phyloP scores from a whole-genome alignment of 1,140 invertebrate species.

The Gonioctena quinquepunctata region DNA sequence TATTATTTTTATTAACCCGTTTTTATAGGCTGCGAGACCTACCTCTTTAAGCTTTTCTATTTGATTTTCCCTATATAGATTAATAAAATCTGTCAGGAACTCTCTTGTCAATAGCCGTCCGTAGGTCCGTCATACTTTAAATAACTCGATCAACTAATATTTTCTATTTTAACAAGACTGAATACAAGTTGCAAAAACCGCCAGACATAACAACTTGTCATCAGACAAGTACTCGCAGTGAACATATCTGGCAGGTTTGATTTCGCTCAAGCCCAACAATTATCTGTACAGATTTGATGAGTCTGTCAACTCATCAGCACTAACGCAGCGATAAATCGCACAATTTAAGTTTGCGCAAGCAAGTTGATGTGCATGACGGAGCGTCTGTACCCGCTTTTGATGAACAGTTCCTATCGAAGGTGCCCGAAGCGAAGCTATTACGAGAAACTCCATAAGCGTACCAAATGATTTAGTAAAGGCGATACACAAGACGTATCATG shows the following conservation, averaged over 20 bases:
- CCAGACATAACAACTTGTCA: too few species aligned
- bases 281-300: conserved; percentile 21
- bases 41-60: conserved; percentile 7
- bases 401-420: too few species aligned
- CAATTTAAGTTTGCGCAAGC: conserved; percentile 6
- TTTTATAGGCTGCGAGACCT: neutral
- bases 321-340: conserved; percentile 20
- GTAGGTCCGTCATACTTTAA: too few species aligned
- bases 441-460: too few species aligned
- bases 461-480: too few species aligned
- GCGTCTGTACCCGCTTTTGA: neutral
- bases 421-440: too few species aligned
- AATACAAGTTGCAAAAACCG: too few species aligned
- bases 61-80: conserved; percentile 36
- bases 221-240: conserved; percentile 12
- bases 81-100: too few species aligned
- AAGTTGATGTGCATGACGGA: conserved; percentile 8
- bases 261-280: conserved; percentile 23
- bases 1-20: conserved; percentile 19
- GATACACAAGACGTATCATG: too few species aligned
- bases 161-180: too few species aligned
- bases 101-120: too few species aligned
- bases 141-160: too few species aligned
- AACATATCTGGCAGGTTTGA: conserved; percentile 17
- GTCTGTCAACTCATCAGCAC: conserved; percentile 8